Conservation (phyloP, 2,797 vertebrate species). For the Centroberyx gerrardi region DNA sequence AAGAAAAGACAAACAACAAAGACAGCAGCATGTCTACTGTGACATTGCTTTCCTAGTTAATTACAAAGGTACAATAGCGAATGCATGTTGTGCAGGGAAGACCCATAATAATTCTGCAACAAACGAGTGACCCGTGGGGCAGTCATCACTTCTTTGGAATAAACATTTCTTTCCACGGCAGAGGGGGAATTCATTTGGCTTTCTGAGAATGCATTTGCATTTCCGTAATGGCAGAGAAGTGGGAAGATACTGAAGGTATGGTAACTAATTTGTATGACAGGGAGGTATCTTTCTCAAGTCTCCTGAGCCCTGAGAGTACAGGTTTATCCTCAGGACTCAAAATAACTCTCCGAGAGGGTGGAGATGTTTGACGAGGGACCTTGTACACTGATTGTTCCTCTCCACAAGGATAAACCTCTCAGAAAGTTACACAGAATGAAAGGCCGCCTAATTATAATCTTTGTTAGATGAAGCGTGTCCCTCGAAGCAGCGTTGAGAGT, state of each 20-base stretch:
- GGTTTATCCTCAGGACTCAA: constrained; percentile 72
- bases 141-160: constrained; percentile 53
- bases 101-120: constrained; percentile 16
- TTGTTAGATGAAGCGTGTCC: constrained; percentile 70
- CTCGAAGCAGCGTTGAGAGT: constrained; percentile 53
- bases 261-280: constrained; percentile 65
- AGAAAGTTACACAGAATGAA: constrained; percentile 63
- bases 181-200: constrained; percentile 58
- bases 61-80: constrained; percentile 47
- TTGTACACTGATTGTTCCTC: constrained; percentile 71
- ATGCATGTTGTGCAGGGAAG: constrained; percentile 30
- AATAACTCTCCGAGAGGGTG: constrained; percentile 68
- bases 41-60: constrained; percentile 46
- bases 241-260: constrained; percentile 46
- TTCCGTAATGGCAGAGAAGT: constrained; percentile 50
- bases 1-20: constrained; percentile 11
- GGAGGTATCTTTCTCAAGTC: constrained; percentile 62
- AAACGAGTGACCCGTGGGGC: constrained; percentile 50
- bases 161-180: constrained; percentile 58
- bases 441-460: constrained; percentile 72
- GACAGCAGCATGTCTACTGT: constrained; percentile 20
- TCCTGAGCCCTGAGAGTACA: constrained; percentile 46
- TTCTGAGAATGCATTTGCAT: constrained; percentile 72
- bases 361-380: constrained; percentile 71
- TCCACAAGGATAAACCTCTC: constrained; percentile 69